A percentile compares a stretch with the other conserved stretches of the same genome.
phyloP scores from a whole-genome alignment of 2,888 invertebrate species.

The Lagria hirta region DNA sequence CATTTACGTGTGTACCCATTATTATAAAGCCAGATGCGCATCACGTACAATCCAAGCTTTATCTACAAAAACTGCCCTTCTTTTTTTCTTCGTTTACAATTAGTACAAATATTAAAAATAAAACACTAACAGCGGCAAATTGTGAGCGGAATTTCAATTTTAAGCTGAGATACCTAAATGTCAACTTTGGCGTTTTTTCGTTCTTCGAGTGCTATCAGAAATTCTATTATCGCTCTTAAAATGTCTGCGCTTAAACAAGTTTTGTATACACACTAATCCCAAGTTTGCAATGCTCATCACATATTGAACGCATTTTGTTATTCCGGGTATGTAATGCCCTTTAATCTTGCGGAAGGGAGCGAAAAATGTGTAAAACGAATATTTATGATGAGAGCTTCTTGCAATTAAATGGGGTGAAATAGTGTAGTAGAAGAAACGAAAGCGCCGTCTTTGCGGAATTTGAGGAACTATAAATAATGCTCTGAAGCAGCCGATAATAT shows the following conservation, averaged over 20 bases:
- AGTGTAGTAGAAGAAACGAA: too few species aligned
- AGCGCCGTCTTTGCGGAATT: too few species aligned
- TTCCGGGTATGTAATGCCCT: slow-evolving; percentile 29
- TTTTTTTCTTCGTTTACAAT: slow-evolving; percentile 14
- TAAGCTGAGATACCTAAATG: too few species aligned
- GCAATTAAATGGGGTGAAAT: too few species aligned
- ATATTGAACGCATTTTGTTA: slow-evolving; percentile 28
- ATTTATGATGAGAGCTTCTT: slow-evolving; percentile 30
- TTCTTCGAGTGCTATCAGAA: too few species aligned
- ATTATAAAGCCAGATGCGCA: slow-evolving; percentile 5
- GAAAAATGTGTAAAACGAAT: slow-evolving; percentile 30
- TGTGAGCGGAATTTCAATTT: slow-evolving; percentile 18
- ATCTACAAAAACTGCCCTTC: slow-evolving; percentile 25
- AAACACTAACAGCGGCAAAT: slow-evolving; percentile 7
- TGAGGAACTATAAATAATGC: too few species aligned
- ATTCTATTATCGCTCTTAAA: too few species aligned
- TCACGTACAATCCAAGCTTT: slow-evolving; percentile 26
- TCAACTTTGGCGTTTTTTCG: too few species aligned
- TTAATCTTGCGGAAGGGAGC: slow-evolving; percentile 30
- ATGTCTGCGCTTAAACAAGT: too few species aligned
- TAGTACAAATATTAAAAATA: slow-evolving; percentile 27
- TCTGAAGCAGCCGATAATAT: too few species aligned
- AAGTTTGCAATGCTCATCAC: slow-evolving; percentile 29
- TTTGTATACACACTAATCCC: too few species aligned
- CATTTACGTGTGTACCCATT: slow-evolving; percentile 10